Base-by-base conservation (phyloP, 2,797 vertebrate species). In the Peromyscus aztecus region DNA sequence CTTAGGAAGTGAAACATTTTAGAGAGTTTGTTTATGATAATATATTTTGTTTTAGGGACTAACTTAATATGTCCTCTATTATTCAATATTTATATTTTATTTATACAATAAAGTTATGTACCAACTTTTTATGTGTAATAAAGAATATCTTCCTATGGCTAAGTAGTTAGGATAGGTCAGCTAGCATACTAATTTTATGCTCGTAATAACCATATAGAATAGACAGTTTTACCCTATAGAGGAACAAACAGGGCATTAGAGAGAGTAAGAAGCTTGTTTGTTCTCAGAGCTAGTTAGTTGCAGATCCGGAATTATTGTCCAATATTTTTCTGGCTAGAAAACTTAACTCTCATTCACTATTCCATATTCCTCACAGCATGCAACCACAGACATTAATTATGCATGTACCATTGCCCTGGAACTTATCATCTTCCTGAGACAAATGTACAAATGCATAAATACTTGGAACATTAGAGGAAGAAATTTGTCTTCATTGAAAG, bases 341-440 rank as follows among this genome's bases (percentile, higher is more conserved):
- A 91, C 12, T 31, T 88, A 90, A 65, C 34, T 85, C 21, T 86
- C 65, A 67, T 87, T 91, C 27, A 46, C 76, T 80, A 59, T 24
- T 80, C 23, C 37, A 55, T 89, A 43, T 55, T 91, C 24, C 31
- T 93, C 59, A 94, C 16, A 61, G 71, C n/a, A 73, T 81, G 40
- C 89, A 96, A 94, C 24, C 89, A 89, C 21, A 93, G 71, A 95
- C 31, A 84, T 29, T 91, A 13, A 94, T 81, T 89, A 82, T 91
- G 24, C 16, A 84, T 76, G 85, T 61, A 37, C 12, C 85, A n/a
- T 49, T 92, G 31, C 63, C 31, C 49, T 69, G 31, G 55, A 94
- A 78, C 24, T 63, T 88, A 73, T 31, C 71, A 63, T 89, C 57
- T 90, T 92, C 37, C 37, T 71, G 29, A 95, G 63, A 95, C 82